A percentile compares a stretch with the other conserved stretches of the same genome.
Evolutionary conservation across 2,113 vertebrate genomes (phyloP).

Genomic region (Regulus satrapa): DNA sequence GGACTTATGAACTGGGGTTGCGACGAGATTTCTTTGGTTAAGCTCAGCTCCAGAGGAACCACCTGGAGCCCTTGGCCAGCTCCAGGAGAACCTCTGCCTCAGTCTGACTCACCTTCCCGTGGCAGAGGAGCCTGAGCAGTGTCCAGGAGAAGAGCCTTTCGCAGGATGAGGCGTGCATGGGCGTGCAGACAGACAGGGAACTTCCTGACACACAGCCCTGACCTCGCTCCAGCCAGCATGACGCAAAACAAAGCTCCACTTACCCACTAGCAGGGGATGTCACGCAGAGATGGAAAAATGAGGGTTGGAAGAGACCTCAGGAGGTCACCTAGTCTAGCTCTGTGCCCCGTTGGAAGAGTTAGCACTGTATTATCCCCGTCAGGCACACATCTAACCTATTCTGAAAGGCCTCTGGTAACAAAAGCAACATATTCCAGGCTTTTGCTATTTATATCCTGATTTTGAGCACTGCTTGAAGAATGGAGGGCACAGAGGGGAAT

Average conservation of each 20-base stretch:
- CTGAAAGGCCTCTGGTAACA: conserved; percentile 11
- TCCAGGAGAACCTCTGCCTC: neutral
- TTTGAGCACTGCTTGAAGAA: neutral
- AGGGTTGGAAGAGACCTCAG: neutral
- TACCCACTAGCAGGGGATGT: neutral
- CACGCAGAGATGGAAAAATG: neutral
- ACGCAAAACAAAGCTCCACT: conserved; percentile 34
- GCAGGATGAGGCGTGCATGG: neutral
- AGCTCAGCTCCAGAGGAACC: conserved; percentile 16
- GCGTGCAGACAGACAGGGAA: neutral
- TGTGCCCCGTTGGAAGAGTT: neutral
- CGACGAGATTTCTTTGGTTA: neutral
- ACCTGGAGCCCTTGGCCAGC: neutral
- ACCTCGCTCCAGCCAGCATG: neutral
- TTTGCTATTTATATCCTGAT: conserved; percentile 3
- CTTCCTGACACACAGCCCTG: conserved; percentile 14
- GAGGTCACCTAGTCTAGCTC: neutral
- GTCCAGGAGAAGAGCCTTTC: neutral
- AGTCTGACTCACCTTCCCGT: conserved; percentile 3
- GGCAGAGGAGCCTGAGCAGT: neutral
- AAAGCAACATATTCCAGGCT: neutral
- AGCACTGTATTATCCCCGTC: neutral
- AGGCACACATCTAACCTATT: neutral
- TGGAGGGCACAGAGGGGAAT: neutral
- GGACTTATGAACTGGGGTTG: fast-evolving